Base-by-base conservation (phyloP, 2,888 invertebrate genomes). In the Cheilosia vernalis region DNA sequence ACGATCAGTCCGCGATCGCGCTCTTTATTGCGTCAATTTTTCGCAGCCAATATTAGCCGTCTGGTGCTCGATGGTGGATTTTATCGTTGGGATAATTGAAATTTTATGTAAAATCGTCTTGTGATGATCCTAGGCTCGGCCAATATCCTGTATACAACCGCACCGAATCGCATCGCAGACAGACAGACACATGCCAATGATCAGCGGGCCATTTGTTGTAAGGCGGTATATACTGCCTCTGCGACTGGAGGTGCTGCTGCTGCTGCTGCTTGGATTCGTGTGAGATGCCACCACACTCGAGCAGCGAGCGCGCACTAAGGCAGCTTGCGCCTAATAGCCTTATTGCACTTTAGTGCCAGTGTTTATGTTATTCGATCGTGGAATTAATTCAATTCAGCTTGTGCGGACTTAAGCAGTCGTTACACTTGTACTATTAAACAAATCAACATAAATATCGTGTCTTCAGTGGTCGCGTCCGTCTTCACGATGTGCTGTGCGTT, bases 381-480 rank as follows among this genome's bases (percentile, higher is more conserved):
- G 85, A 85, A 85, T 85, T 85, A 85, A 85, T 85, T 85, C 81
- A 85, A 61, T 56, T 66, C 73, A 81, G 81, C 76, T 80, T 81
- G 67, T 58, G 76, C 85, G 76, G 81, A 72, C 85, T 85, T 85
- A 77, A 77, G 85, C 85, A 85, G 81, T 85, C 85, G 85, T 85
- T 85, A 85, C 85, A 85, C 85, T 85, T 85, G 85, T 85, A 85
- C 81, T 85, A 81, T 85, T 81, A 85, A 85, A 72, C 85, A 85
- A 85, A 85, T 85, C 85, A 85, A 85, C 85, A 85, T 85, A 85
- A 85, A 85, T 85, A 85, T 85, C 85, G 85, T 85, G 85, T 85
- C 85, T 85, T 81, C 85, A 19, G 47, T 47, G 19, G 17, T 47
- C 47, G 17, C 85, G 37, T 37, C 37, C 13, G 37, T 37, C 37